Percentiles rank a stretch among this genome's conserved stretches.
phyloP scores from a whole-genome alignment of 2,113 vertebrate species.

The Lampris megalopsis region DNA sequence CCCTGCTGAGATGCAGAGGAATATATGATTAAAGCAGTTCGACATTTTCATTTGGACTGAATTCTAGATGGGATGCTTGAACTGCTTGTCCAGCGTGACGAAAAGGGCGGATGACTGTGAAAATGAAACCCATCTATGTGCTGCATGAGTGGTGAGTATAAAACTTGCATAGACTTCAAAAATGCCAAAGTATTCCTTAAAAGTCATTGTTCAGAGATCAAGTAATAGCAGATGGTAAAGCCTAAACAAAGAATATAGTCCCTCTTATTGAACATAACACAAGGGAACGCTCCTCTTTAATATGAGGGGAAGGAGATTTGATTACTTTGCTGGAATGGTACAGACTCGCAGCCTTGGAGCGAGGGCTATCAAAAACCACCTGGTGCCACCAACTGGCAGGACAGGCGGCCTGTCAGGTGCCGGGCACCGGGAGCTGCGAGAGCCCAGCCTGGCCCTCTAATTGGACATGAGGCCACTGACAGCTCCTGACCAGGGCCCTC shows the following conservation, averaged over 20 bases:
- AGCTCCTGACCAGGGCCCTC: slow-evolving; percentile 51
- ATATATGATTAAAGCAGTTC: not conserved
- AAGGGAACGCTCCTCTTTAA: slow-evolving; percentile 17
- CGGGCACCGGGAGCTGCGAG: slow-evolving; percentile 20
- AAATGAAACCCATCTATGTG: too few relatives aligned
- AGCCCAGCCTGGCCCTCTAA: slow-evolving; percentile 54
- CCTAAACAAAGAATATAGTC: not conserved
- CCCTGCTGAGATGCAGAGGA: not conserved
- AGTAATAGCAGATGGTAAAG: not conserved
- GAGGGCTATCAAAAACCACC: slow-evolving; percentile 70
- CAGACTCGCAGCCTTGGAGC: slow-evolving; percentile 47
- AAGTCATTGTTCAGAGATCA: not conserved
- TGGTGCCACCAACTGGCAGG: slow-evolving; percentile 63
- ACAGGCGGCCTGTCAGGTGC: slow-evolving; percentile 66
- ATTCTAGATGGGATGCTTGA: too few relatives aligned
- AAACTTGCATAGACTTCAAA: too few relatives aligned
- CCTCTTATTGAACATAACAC: not conserved
- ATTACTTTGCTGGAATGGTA: slow-evolving; percentile 21
- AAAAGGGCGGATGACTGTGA: too few relatives aligned
- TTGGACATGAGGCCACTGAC: slow-evolving; percentile 71
- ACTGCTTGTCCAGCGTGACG: too few relatives aligned
- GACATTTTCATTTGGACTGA: too few relatives aligned
- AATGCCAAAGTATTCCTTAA: not conserved
- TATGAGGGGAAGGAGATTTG: not conserved
- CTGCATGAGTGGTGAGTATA: too few relatives aligned